Percentiles rank a stretch among this genome's conserved stretches.
Evolutionary conservation across 2,797 vertebrate species (phyloP).

Genomic region (Tragopan temminckii): DNA sequence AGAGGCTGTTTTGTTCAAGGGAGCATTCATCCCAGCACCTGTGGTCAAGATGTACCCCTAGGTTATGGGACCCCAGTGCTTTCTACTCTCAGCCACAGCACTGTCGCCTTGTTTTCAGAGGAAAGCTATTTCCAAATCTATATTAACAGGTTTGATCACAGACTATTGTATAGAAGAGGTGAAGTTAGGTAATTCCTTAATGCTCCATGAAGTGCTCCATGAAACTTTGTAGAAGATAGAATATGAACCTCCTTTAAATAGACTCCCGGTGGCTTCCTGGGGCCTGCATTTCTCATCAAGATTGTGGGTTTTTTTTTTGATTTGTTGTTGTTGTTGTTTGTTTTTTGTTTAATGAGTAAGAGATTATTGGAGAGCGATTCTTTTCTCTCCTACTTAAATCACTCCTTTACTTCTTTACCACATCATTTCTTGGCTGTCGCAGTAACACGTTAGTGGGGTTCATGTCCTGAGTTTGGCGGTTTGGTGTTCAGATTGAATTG

Average conservation of each 20-base stretch:
- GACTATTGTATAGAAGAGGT: neutral
- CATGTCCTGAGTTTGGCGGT: neutral
- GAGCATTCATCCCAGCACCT: neutral
- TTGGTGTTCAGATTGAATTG: neutral
- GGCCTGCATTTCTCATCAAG: neutral
- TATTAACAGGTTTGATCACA: neutral
- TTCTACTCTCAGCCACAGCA: neutral
- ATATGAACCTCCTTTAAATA: conserved; percentile 15
- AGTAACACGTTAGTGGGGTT: neutral
- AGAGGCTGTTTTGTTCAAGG: fast-evolving
- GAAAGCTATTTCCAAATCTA: neutral
- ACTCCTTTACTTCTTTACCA: fast-evolving
- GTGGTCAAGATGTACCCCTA: neutral
- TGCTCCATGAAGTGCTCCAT: neutral
- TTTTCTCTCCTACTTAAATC: neutral
- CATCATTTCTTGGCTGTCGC: fast-evolving
- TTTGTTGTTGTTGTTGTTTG: neutral
- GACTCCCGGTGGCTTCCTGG: neutral
- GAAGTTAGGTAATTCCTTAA: conserved; percentile 43
- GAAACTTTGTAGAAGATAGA: conserved; percentile 34
- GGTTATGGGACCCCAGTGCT: neutral
- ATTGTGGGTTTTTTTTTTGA: neutral
- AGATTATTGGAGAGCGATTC: neutral
- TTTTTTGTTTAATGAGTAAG: neutral
- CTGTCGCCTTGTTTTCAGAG: neutral